Evolutionary conservation across 2,113 vertebrate species (phyloP), one percentile per base, ranked within the genome.

Genomic region (Dasyurus viverrinus): DNA sequence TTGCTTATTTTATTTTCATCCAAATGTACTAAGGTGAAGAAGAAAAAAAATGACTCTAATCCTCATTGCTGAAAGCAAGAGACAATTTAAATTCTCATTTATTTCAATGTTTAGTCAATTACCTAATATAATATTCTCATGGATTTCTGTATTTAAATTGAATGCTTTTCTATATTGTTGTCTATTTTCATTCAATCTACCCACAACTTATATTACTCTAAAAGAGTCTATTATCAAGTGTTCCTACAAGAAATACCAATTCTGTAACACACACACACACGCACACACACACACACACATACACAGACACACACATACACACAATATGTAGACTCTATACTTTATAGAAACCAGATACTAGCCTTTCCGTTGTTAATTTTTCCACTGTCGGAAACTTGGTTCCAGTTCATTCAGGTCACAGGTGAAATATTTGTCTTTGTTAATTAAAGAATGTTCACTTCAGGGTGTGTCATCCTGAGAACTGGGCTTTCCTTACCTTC

Each of bases 361-460:
- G 42, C 3, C 8, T 54, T 94, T 96, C 76, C 25, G 22, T 89
- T 93, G 91, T 93, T 96, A 54, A 92, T 91, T 95, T 95, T 92
- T 93, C 93, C 92, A 89, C 53, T 89, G 89, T 89, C 91, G 42
- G 42, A 90, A 96, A 95, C 55, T 93, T 93, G 53, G 92, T 91
- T 91, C 89, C 42, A 90, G 90, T 93, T 96, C 89, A 89, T 50
- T 94, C 92, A 90, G 89, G 96, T 60, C 36, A 91, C 90, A 91
- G 90, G 91, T 97, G 93, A 97, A 84, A 95, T 96, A 92, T 95
- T 95, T 97, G 94, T 93, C 95, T 97, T 97, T 92, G 89, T 93
- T 93, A 93, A 93, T 94, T 96, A 93, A 93, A 91, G 95, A 96
- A 96, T 94, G 91, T 90, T 96, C 95, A 94, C 55, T 48, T 46